Conservation (phyloP, 2,888 invertebrate genomes). For the Agrochola lota region DNA sequence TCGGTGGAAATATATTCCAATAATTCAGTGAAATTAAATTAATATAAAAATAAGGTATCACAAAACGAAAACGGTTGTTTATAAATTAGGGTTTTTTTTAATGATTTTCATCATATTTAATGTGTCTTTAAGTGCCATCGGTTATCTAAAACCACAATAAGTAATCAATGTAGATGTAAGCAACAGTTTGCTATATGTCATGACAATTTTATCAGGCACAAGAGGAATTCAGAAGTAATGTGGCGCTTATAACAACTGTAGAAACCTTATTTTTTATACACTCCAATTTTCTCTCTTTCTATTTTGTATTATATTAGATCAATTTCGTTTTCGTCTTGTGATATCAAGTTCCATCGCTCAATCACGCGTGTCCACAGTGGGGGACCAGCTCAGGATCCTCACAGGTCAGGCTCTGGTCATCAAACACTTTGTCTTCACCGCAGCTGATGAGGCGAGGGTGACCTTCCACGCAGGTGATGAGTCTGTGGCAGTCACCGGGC, state of each 20-base stretch:
- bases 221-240: neutral
- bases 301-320: conserved; percentile 12
- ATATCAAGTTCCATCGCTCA: conserved; percentile 63
- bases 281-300: neutral
- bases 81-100: conserved; percentile 5
- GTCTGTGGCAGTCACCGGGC: conserved; percentile 95
- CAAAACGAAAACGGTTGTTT: conserved; percentile 80
- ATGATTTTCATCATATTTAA: neutral
- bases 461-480: conserved; percentile 97
- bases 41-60: conserved; percentile 68
- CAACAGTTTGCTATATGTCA: neutral
- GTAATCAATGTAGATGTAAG: neutral
- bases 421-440: conserved; percentile 96
- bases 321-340: conserved; percentile 79
- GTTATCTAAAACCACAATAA: neutral
- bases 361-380: conserved; percentile 87
- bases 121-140: neutral
- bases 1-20: conserved; percentile 80
- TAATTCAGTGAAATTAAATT: conserved; percentile 72
- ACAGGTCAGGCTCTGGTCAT: conserved; percentile 95
- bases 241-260: neutral
- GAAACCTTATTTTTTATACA: neutral
- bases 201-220: neutral
- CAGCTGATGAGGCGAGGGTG: conserved; percentile 96
- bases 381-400: conserved; percentile 93